These are phyloP conservation scores for Achatina immaculata DNA, from an alignment of 1,140 invertebrate species.

Conservation along the genomic window DNA sequence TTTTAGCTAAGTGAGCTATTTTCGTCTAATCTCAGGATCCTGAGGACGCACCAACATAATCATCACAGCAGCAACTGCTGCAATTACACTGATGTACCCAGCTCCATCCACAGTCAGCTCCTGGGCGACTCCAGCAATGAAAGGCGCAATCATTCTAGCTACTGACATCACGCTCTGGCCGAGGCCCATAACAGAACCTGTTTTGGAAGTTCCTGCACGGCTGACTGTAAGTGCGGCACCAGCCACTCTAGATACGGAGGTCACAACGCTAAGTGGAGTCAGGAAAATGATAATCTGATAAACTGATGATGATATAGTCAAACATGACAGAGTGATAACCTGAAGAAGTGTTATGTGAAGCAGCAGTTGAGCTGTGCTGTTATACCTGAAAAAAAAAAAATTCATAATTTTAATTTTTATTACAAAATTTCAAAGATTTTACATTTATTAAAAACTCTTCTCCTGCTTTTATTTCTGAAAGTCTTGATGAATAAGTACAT, in stretches of 20 bases:
- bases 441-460: too few relatives aligned
- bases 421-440: too few relatives aligned
- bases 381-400: constrained; percentile 43
- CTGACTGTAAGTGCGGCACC: constrained; percentile 62
- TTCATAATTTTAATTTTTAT: neutral
- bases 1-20: too few relatives aligned
- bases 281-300: constrained; percentile 55
- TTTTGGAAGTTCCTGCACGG: constrained; percentile 51
- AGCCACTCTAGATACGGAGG: constrained; percentile 64
- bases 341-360: constrained; percentile 60
- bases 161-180: constrained; percentile 67
- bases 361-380: constrained; percentile 60
- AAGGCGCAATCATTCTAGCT: constrained; percentile 66
- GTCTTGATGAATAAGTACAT: too few relatives aligned
- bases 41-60: constrained; percentile 49
- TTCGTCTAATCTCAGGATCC: neutral
- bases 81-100: constrained; percentile 47
- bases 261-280: constrained; percentile 63
- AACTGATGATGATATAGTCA: constrained; percentile 47
- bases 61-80: constrained; percentile 46
- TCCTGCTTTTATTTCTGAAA: too few relatives aligned
- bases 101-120: constrained; percentile 59
- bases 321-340: constrained; percentile 47
- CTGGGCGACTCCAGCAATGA: constrained; percentile 67
- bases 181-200: constrained; percentile 66